A percentile compares a stretch with the other conserved stretches of the same genome.
phyloP scores from a whole-genome alignment of 2,113 vertebrate species.

The Uria lomvia region DNA sequence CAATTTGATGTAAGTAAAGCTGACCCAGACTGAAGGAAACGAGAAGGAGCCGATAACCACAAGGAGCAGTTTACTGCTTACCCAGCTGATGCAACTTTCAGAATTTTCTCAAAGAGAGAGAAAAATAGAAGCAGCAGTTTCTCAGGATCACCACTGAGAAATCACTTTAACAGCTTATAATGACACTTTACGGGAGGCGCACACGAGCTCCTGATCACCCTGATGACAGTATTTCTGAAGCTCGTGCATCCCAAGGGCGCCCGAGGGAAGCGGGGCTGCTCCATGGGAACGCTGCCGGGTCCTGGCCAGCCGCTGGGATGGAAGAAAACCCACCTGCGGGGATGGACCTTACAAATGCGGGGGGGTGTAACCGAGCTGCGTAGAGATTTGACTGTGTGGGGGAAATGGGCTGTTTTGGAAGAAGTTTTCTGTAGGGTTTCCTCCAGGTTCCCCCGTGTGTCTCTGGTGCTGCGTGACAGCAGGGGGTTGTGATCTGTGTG shows the following conservation, averaged over 20 bases:
- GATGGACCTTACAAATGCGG: neutral
- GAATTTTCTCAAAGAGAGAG: neutral
- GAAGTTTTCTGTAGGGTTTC: neutral
- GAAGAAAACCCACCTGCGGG: neutral
- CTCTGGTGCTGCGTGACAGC: fast-evolving
- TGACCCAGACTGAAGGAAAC: conserved; percentile 21
- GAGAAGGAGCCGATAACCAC: neutral
- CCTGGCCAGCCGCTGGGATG: neutral
- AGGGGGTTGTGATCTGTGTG: fast-evolving
- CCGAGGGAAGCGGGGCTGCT: neutral
- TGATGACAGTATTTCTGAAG: neutral
- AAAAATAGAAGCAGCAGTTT: conserved; percentile 8
- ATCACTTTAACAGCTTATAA: neutral
- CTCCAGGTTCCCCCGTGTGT: neutral
- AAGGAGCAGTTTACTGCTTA: neutral
- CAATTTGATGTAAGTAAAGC: conserved; percentile 53
- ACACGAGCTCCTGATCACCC: neutral
- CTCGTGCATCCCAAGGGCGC: neutral
- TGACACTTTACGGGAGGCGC: neutral
- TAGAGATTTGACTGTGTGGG: fast-evolving
- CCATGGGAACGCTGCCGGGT: neutral
- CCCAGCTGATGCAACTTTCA: neutral
- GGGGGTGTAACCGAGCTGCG: fast-evolving
- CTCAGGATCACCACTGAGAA: conserved; percentile 42
- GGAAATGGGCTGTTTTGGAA: neutral